Evolutionary conservation across 2,113 vertebrate species (phyloP).

Genomic region (Rhinichthys klamathensis): DNA sequence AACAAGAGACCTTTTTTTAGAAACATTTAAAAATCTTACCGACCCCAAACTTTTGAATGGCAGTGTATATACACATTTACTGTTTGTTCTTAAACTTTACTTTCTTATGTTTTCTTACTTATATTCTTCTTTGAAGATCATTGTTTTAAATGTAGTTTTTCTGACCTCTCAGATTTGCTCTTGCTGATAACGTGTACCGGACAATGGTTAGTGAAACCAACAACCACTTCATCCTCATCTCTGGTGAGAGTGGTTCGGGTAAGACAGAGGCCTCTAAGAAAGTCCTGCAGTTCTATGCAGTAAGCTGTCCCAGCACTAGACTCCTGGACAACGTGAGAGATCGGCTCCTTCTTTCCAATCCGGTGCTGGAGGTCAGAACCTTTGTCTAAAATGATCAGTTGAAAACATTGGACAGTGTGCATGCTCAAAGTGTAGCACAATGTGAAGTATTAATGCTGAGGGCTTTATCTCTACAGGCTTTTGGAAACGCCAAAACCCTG

Average conservation of each 20-base stretch:
- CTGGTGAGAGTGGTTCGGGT: constrained; percentile 95
- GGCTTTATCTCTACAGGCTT: constrained; percentile 78
- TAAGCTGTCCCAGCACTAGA: constrained; percentile 88
- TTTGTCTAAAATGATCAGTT: not conserved
- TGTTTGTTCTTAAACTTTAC: not conserved
- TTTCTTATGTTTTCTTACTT: not conserved
- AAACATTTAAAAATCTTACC: not conserved
- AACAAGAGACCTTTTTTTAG: not conserved
- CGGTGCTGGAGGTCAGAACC: constrained; percentile 91
- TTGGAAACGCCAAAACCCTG: constrained; percentile 94
- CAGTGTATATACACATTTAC: not conserved
- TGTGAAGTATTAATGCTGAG: not conserved
- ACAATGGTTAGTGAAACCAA: constrained; percentile 89
- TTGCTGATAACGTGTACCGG: constrained; percentile 93
- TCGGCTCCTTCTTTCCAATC: constrained; percentile 91
- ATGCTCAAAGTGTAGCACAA: not conserved
- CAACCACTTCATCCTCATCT: constrained; percentile 97
- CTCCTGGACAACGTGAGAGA: constrained; percentile 87
- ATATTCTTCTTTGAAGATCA: not conserved
- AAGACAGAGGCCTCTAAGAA: constrained; percentile 98
- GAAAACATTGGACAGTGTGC: not conserved
- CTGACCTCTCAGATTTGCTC: constrained; percentile 81
- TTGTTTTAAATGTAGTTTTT: not conserved
- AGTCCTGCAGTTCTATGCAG: constrained; percentile 92
- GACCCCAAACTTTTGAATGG: not conserved